Conservation (phyloP, 2,797 vertebrate species). For the Pyrrhura leucotis region DNA sequence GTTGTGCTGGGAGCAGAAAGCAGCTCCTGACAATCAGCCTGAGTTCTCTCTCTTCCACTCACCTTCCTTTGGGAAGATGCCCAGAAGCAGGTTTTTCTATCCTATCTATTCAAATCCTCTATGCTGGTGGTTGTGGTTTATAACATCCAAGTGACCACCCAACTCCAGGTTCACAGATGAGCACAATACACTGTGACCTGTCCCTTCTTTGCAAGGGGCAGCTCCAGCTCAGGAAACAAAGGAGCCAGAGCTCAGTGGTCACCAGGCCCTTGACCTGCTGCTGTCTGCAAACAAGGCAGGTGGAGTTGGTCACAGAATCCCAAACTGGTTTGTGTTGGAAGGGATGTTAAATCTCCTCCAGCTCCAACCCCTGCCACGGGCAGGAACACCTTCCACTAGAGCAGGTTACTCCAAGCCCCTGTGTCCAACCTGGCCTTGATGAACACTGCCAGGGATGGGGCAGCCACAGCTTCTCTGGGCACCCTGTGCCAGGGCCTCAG, state of each 20-base stretch:
- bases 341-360: neutral
- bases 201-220: neutral
- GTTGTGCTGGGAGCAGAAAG: neutral
- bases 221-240: neutral
- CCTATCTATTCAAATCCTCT: neutral
- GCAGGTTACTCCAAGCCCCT: too few species aligned
- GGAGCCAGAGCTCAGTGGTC: neutral
- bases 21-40: neutral
- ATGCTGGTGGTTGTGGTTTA: neutral
- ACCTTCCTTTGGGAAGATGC: accelerated
- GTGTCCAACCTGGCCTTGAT: too few species aligned
- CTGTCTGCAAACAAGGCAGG: neutral
- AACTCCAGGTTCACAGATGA: accelerated
- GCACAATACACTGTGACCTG: accelerated
- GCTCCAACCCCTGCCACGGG: neutral
- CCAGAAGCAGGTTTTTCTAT: neutral
- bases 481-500: too few species aligned
- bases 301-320: neutral
- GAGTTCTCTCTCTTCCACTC: neutral
- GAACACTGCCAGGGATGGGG: too few species aligned
- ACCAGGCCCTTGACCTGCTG: neutral
- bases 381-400: neutral
- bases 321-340: neutral
- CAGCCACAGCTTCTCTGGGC: too few species aligned
- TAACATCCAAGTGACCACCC: neutral